Evolutionary conservation across 1,140 invertebrate genomes (phyloP).

Genomic region (Euschistus heros): DNA sequence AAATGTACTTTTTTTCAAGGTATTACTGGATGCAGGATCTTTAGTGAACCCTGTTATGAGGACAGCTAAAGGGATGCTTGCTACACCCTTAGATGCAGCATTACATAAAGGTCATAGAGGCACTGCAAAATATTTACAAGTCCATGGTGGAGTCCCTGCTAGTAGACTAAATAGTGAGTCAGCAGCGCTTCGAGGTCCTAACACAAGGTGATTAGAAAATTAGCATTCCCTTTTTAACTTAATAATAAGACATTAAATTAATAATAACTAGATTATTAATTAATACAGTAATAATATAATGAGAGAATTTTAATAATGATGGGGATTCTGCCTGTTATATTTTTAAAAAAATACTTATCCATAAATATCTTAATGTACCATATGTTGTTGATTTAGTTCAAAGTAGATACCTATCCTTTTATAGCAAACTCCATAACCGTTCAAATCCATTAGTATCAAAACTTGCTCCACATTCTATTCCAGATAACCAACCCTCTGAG

Average conservation of each 20-base stretch:
- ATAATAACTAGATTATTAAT: too few species aligned
- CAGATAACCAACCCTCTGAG: too few species aligned
- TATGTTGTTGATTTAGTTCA: too few species aligned
- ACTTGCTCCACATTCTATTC: too few species aligned
- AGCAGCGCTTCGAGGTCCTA: conserved; percentile 28
- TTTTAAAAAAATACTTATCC: too few species aligned
- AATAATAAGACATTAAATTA: not conserved
- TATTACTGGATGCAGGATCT: conserved; percentile 68
- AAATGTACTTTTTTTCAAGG: conserved; percentile 33
- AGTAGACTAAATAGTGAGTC: conserved; percentile 46
- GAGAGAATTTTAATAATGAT: too few species aligned
- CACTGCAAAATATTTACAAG: conserved; percentile 84
- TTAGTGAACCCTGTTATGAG: conserved; percentile 73
- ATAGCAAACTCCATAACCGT: too few species aligned
- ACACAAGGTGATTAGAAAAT: conserved; percentile 23
- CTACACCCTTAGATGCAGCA: conserved; percentile 86
- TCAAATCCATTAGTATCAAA: too few species aligned
- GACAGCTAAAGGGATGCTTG: conserved; percentile 64
- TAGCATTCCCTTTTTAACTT: not conserved
- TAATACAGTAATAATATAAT: too few species aligned
- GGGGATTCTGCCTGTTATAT: too few species aligned
- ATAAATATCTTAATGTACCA: too few species aligned
- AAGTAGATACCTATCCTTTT: too few species aligned
- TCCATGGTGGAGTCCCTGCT: conserved; percentile 75
- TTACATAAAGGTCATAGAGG: conserved; percentile 72